These are phyloP conservation scores for Philotrypesis tridentata DNA, from an alignment of 1,140 invertebrate species.

Conservation along the genomic window DNA sequence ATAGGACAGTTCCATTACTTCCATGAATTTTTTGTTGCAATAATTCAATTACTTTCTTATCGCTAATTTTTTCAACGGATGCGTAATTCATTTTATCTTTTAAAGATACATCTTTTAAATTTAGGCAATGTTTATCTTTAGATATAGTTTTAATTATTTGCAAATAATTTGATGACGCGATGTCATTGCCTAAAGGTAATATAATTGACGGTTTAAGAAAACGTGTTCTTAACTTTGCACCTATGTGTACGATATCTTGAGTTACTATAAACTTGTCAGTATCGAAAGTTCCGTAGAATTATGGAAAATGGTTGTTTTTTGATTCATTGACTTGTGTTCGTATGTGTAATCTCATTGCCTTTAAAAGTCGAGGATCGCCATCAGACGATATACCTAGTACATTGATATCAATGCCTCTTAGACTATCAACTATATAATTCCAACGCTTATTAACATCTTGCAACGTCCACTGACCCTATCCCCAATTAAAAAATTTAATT, in stretches of 20 bases:
- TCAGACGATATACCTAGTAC: slow-evolving; percentile 51
- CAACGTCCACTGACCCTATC: too few species aligned
- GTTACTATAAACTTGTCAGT: background rate
- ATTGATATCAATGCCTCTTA: slow-evolving; percentile 45
- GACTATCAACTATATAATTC: slow-evolving; percentile 33
- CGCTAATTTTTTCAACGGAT: slow-evolving; percentile 43
- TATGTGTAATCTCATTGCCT: background rate
- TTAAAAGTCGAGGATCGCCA: slow-evolving; percentile 40
- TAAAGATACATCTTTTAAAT: slow-evolving; percentile 38
- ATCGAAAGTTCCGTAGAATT: background rate
- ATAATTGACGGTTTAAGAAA: slow-evolving; percentile 36
- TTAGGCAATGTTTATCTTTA: slow-evolving; percentile 48
- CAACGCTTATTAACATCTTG: background rate
- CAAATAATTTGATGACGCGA: slow-evolving; percentile 16
- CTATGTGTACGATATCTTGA: slow-evolving; percentile 31
- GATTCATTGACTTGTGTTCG: too few species aligned
- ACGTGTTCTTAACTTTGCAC: slow-evolving; percentile 19
- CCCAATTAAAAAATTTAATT: too few species aligned
- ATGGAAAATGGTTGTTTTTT: background rate
- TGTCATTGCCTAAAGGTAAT: slow-evolving; percentile 34
- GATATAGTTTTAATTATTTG: slow-evolving; percentile 17
- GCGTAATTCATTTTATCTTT: slow-evolving; percentile 51
- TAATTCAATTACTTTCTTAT: slow-evolving; percentile 21
- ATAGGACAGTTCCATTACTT: background rate
- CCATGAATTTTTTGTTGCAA: slow-evolving; percentile 15